Conservation (phyloP, 2,797 vertebrate genomes). For the Gallirallus australis region DNA sequence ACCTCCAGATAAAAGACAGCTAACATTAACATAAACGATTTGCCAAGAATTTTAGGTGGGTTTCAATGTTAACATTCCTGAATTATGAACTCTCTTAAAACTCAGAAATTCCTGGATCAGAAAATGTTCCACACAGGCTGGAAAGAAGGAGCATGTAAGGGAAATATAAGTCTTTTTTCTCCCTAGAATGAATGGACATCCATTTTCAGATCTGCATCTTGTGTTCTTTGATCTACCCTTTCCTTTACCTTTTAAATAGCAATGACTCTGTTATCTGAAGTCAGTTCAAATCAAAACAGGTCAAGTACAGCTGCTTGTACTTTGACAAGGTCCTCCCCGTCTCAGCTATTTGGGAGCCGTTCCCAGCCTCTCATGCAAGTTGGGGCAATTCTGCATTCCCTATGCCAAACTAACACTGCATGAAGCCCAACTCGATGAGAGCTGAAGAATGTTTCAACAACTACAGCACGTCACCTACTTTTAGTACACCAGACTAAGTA, state of each 20-base stretch:
- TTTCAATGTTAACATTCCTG: not conserved
- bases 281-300: conserved; percentile 1
- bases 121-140: not conserved
- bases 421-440: not conserved
- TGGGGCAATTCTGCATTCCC: conserved; percentile 29
- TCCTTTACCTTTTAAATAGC: not conserved
- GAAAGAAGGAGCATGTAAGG: not conserved
- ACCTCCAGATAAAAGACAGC: not conserved
- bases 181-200: not conserved
- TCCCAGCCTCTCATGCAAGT: conserved; percentile 21
- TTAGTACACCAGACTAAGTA: not conserved
- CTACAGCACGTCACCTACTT: not conserved
- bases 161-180: not conserved
- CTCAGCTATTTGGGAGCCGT: conserved; percentile 13
- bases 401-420: not conserved
- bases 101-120: not conserved
- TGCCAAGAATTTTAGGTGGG: not conserved
- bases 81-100: not conserved
- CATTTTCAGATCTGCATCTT: not conserved
- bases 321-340: not conserved
- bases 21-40: not conserved
- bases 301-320: not conserved
- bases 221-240: not conserved
- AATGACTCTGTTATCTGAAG: not conserved
- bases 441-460: not conserved